Evolutionary conservation across 53 echinoderm and acorn worm species (phyloP).

Genomic region (Crossaster papposus): DNA sequence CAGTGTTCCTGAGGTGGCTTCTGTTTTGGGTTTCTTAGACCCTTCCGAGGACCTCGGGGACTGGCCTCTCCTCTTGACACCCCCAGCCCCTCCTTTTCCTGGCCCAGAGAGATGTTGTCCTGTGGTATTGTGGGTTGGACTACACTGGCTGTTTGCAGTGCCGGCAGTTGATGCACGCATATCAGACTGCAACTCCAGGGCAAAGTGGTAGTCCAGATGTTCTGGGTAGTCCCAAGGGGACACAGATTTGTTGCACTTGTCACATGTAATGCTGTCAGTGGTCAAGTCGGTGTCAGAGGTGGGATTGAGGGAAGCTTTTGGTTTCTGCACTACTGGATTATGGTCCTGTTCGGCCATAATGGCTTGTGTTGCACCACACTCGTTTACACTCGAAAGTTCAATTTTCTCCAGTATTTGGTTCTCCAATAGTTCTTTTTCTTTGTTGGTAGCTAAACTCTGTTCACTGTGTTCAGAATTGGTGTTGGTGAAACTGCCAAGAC

Average conservation of each 20-base stretch:
- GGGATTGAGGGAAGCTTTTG: background rate
- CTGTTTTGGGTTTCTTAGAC: conserved; percentile 74
- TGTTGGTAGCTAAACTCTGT: background rate
- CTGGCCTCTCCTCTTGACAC: conserved; percentile 73
- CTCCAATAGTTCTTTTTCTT: background rate
- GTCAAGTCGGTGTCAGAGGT: conserved; percentile 1
- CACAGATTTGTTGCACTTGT: conserved; percentile 75
- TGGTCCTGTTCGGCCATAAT: background rate
- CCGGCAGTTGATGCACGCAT: background rate
- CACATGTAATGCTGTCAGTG: conserved; percentile 72
- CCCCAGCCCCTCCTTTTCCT: conserved; percentile 18
- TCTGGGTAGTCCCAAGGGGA: conserved; percentile 92
- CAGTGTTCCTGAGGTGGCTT: conserved; percentile 45
- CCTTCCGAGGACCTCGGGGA: conserved; percentile 57
- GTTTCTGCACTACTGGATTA: background rate
- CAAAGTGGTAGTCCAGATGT: conserved; percentile 93
- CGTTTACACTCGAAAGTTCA: background rate
- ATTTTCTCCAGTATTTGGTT: background rate
- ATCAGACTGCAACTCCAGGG: conserved; percentile 77
- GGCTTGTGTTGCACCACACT: background rate
- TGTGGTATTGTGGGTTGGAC: background rate
- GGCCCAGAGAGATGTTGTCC: conserved; percentile 5
- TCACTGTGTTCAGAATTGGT: background rate
- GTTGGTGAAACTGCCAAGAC: background rate
- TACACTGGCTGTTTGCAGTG: conserved; percentile 13